These are phyloP conservation scores for Centrocercus urophasianus DNA, from an alignment of 2,113 vertebrate species.

Conservation along the genomic window DNA sequence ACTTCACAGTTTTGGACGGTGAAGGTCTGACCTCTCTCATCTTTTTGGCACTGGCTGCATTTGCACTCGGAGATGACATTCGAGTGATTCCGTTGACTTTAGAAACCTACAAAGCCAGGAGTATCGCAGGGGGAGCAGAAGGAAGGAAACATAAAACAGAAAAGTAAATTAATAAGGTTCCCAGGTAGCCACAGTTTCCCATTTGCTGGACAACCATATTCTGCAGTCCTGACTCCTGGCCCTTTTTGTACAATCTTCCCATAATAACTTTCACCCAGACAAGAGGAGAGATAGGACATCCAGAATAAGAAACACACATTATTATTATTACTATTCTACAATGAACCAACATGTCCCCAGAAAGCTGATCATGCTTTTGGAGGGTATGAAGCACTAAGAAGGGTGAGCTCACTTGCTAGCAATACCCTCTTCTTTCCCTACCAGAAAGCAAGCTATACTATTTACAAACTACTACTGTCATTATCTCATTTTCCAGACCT, in stretches of 20 bases:
- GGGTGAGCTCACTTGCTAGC: background rate
- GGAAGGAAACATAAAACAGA: conserved; percentile 33
- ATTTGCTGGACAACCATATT: background rate
- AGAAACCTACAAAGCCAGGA: conserved; percentile 83
- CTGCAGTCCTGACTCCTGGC: background rate
- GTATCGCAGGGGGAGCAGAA: conserved; percentile 10
- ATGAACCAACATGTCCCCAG: background rate
- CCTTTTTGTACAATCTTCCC: background rate
- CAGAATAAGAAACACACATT: background rate
- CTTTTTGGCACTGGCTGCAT: conserved; percentile 94
- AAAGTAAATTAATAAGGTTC: background rate
- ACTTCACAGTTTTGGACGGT: conserved; percentile 99
- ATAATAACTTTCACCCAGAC: background rate
- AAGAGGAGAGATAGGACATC: background rate
- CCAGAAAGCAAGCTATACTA: background rate
- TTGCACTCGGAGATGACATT: conserved; percentile 85
- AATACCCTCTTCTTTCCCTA: background rate
- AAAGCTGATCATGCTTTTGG: background rate
- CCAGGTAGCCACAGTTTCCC: background rate
- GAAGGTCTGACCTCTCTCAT: conserved; percentile 94
- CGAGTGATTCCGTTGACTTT: conserved; percentile 95
- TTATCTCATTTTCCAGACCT: background rate
- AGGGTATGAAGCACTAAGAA: background rate
- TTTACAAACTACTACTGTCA: background rate
- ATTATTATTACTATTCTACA: background rate